Base-by-base conservation (phyloP, 2,113 vertebrate genomes). In the Python bivittatus region DNA sequence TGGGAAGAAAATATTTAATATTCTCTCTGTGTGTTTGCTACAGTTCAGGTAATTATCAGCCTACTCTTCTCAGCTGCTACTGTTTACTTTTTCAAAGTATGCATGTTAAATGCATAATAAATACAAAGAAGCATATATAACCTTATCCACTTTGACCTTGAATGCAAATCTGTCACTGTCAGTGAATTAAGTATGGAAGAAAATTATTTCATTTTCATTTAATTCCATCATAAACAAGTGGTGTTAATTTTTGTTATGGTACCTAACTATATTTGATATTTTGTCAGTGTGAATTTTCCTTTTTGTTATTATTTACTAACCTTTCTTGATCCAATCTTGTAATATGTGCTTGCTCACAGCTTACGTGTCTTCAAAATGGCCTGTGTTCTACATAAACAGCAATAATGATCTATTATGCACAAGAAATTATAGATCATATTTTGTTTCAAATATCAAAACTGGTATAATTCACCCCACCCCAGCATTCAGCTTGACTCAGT, bases 391-490 rank as follows among this genome's bases (percentile, higher is more conserved):
- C 4, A 0, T 0, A 48, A 44, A 86, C 91, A 88, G 56, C 0
- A 0, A 0, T 1, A 84, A 12, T 89, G 88, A 33, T 25, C 38
- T 44, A 56, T 60, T 38, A 84, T 3, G 20, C 89, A 33, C 57
- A 29, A 60, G 33, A 48, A 48, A 0, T 20, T 22, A 4, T 68
- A 86, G 17, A 6, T 23, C 4, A 0, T 0, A 25, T 90, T 84
- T 85, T 88, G 44, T 91, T 91, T n/a, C 88, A 79, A 88, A 90
- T 87, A 68, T 42, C n/a, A 25, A 84, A 93, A 61, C 53, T 58
- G 61, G 88, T 38, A 12, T 56, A 27, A 84, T 38, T 48, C 4
- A 22, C 48, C 20, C 68, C 12, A 90, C 52, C 57, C 20, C 88
- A 56, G 48, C 15, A 90, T 90, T 85, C 0, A 0, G 84, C 20